Evolutionary conservation across 2,113 vertebrate species (phyloP), one percentile per base, ranked within the genome.

Genomic region (Alethe diademata): DNA sequence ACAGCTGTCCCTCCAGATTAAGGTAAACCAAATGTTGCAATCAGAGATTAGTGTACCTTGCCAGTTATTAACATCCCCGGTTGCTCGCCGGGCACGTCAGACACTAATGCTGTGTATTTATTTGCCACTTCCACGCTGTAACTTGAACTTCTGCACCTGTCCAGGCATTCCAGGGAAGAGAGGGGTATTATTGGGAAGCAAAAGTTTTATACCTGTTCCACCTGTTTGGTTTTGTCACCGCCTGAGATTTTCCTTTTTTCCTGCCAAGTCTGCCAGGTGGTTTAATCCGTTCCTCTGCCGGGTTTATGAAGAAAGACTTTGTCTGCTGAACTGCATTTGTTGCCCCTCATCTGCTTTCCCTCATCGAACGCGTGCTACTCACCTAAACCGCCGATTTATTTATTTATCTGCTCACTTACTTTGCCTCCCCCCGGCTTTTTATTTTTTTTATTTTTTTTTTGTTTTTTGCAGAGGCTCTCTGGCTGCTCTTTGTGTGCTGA

Each of bases 11-110:
- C 98, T 99, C 98, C 98, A 98, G 99, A 99, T 99, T 99, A 99
- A 99, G 99, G 99, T 99, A 99, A 99, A 99, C 99, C 99, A 99
- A 99, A 99, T 99, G 99, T 99, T 99, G 99, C 99, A 99, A 99
- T 99, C 98, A 98, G 98, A 99, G 99, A 99, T 99, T 99, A 99
- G 98, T 99, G 99, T 99, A 99, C 99, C 99, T 99, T 99, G 98
- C 98, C 98, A 98, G 99, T 99, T 99, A 99, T 99, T 99, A 99
- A 99, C 98, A 98, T 98, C 97, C 98, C 97, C 71, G 97, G 90
- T 98, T 97, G 98, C 98, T 98, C 98, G 88, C 96, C 90, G 76
- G 98, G 98, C 98, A 97, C 97, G 97, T 98, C 97, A 98, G 97
- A 97, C 96, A 95, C 98, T 98, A 98, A 98, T 98, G 97, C 97